Conservation (phyloP, 2,797 vertebrate species). For the Paramormyrops hopkinsi region DNA sequence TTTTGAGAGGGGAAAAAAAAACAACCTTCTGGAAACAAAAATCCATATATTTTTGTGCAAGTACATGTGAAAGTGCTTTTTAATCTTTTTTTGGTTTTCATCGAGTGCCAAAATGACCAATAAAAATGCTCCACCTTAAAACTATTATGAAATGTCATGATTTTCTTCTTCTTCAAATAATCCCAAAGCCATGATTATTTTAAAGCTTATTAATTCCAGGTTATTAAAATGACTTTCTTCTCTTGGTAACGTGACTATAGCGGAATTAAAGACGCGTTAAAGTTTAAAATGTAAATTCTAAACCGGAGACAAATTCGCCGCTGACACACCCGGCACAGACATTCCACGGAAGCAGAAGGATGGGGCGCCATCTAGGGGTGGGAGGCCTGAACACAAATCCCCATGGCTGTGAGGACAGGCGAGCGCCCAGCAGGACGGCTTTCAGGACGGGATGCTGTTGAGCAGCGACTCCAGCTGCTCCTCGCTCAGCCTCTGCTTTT, state of each 20-base stretch:
- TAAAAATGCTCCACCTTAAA: slow-evolving; percentile 21
- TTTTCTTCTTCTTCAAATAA: neutral
- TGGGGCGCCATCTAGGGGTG: neutral
- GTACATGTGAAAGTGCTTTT: slow-evolving; percentile 63
- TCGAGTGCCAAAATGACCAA: slow-evolving; percentile 42
- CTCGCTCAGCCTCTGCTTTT: slow-evolving; percentile 71
- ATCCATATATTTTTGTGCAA: slow-evolving; percentile 51
- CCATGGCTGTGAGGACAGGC: slow-evolving; percentile 17
- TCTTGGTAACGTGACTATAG: neutral
- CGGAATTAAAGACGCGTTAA: neutral
- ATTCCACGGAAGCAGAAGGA: neutral
- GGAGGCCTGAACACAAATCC: neutral
- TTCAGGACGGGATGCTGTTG: slow-evolving; percentile 38
- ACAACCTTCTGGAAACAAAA: slow-evolving; percentile 27
- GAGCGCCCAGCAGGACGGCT: slow-evolving; percentile 10
- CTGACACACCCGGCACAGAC: neutral
- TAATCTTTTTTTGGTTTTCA: slow-evolving; percentile 60
- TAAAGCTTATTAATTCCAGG: slow-evolving; percentile 4
- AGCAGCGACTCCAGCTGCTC: slow-evolving; percentile 76
- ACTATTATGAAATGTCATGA: neutral
- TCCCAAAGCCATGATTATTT: neutral
- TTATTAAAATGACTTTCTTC: neutral
- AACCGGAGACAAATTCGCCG: neutral
- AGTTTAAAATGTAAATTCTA: neutral
- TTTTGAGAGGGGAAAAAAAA: slow-evolving; percentile 33